Conservation (phyloP, 2,113 vertebrate species). For the Psittacula cyanocephala region DNA sequence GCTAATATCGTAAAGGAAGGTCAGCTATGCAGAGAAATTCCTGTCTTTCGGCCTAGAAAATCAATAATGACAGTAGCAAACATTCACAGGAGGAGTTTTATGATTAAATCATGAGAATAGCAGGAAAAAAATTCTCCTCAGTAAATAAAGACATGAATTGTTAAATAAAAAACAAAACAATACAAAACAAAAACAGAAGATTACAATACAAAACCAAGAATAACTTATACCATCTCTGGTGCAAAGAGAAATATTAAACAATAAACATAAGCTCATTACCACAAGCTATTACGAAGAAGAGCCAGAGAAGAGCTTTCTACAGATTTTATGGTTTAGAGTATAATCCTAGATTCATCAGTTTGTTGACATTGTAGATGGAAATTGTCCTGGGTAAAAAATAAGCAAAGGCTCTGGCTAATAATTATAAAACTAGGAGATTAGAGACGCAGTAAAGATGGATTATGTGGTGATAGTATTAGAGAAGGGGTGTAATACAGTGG, state of each 20-base stretch:
- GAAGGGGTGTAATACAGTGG: neutral
- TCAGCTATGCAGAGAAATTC: conserved; percentile 73
- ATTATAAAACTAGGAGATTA: neutral
- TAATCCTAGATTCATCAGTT: neutral
- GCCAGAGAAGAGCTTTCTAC: neutral
- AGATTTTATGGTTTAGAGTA: neutral
- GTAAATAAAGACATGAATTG: neutral
- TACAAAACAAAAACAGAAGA: neutral
- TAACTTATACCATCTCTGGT: neutral
- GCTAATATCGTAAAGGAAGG: conserved; percentile 58
- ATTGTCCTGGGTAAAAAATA: neutral
- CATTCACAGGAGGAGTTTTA: conserved; percentile 8
- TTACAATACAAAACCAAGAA: neutral
- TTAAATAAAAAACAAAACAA: neutral
- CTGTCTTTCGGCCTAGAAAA: conserved; percentile 49
- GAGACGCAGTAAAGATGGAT: neutral
- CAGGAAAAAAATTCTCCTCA: neutral
- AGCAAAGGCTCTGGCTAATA: neutral
- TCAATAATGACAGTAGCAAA: conserved; percentile 49
- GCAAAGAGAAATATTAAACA: neutral
- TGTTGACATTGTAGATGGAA: neutral
- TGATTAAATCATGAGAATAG: conserved; percentile 29
- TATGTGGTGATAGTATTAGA: neutral
- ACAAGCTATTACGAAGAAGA: neutral
- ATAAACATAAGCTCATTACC: neutral